Base-by-base conservation (phyloP, 2,797 vertebrate genomes). In the Remorina albescens region DNA sequence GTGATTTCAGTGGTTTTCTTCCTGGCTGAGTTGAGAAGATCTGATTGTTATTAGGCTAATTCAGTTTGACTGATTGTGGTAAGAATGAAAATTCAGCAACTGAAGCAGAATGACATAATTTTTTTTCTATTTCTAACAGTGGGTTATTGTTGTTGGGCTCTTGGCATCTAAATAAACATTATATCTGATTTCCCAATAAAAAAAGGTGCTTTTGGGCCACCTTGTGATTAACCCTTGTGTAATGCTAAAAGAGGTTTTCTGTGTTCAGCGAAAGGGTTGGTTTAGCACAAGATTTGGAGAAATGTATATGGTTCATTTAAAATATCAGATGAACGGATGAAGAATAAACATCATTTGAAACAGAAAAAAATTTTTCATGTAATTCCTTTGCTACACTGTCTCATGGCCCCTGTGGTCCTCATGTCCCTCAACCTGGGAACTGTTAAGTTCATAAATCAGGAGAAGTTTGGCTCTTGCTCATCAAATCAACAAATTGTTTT, bases 191-290 rank as follows among this genome's bases (percentile, higher is more conserved):
- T 50, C 10, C 6, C 36, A 49, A 32, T 13, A 49, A 36, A 21
- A 18, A 49, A 30, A 32, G n/a, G 19, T 63, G 44, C 30, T 55
- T 54, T 2, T 12, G 7, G n/a, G 19, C 8, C n/a, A 36, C 59
- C 28, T 25, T 46, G 36, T 13, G n/a, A 37, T 34, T 62, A 61
- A 44, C 12, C 32, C 4, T 49, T 28, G 37, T 64, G 42, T 39
- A 64, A 12, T 50, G 15, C 41, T 30, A 7, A 50, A 34, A 56
- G 42, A 39, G 54, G 59, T 26, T 41, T 55, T 66, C 10, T 11
- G 5, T 2, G 2, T 21, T 16, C 13, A 39, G 23, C 55, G 15
- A 37, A 11, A 57, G 21, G 39, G 6, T 67, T 37, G 6, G 51
- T 23, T 49, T 28, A 55, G 42, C 10, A 7, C 9, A 34, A 34